Percentiles rank a stretch among this genome's conserved stretches.
Evolutionary conservation across 2,113 vertebrate species (phyloP).

Genomic region (Callospermophilus lateralis): DNA sequence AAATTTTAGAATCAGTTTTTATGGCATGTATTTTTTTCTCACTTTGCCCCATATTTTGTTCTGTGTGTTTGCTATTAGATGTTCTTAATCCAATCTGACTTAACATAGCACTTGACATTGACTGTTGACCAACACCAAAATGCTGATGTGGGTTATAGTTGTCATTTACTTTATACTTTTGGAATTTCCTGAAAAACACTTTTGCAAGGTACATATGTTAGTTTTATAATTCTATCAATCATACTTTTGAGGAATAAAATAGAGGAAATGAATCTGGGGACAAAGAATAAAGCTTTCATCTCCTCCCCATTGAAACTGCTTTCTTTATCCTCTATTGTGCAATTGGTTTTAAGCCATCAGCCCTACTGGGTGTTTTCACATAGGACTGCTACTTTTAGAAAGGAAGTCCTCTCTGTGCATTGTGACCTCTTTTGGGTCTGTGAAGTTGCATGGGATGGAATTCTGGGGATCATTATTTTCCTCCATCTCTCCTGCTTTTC

Average conservation of each 20-base stretch:
- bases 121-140: neutral
- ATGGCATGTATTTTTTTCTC: neutral
- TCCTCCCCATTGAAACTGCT: neutral
- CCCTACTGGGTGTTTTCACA: neutral
- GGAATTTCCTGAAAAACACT: neutral
- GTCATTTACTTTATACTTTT: neutral
- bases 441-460: neutral
- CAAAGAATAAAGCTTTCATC: neutral
- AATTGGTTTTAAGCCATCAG: fast-evolving
- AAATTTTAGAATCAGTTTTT: no score
- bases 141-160: neutral
- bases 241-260: neutral
- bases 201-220: neutral
- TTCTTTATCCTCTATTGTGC: neutral
- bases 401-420: neutral
- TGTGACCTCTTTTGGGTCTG: neutral
- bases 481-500: neutral
- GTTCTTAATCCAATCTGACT: neutral
- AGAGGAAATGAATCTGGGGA: neutral
- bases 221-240: neutral
- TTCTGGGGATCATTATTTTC: neutral
- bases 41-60: neutral
- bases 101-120: neutral
- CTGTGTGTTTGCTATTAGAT: neutral
- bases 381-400: neutral